Percentiles rank a stretch among this genome's conserved stretches.
Conservation (phyloP, 2,888 invertebrate genomes). For the Exephanes ischioxanthus region DNA sequence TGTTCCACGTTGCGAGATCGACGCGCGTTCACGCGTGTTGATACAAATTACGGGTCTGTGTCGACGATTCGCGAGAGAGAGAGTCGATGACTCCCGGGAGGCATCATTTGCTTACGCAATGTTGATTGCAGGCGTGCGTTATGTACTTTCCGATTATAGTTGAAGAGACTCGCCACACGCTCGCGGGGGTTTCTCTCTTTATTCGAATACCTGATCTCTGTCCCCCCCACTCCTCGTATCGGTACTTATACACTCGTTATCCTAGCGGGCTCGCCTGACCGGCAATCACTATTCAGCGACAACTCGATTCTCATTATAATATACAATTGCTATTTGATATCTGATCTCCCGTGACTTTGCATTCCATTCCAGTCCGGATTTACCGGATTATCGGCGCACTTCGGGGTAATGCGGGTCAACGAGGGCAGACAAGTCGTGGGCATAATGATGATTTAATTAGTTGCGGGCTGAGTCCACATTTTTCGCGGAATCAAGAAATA, state of each 20-base stretch:
- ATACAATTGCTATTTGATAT: slow-evolving; percentile 54
- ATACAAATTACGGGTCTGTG: slow-evolving; percentile 31
- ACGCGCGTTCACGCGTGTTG: slow-evolving; percentile 37
- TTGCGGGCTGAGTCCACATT: neutral
- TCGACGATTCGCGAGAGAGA: slow-evolving; percentile 33
- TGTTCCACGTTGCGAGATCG: slow-evolving; percentile 42
- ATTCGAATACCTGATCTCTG: slow-evolving; percentile 3
- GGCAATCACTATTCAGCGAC: slow-evolving; percentile 31
- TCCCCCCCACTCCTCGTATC: too few relatives aligned
- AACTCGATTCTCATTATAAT: slow-evolving; percentile 61
- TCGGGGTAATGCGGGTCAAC: neutral
- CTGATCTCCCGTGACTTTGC: slow-evolving; percentile 48
- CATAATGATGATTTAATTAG: neutral
- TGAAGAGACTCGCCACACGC: slow-evolving; percentile 26
- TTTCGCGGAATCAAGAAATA: neutral
- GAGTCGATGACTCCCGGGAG: slow-evolving; percentile 65
- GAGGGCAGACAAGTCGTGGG: neutral
- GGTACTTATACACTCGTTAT: slow-evolving; percentile 7
- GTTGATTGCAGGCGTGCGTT: slow-evolving; percentile 47
- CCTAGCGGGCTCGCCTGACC: neutral
- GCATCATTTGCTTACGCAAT: slow-evolving; percentile 61
- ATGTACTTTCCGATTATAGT: slow-evolving; percentile 45
- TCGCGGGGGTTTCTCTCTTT: neutral
- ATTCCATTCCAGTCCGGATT: slow-evolving; percentile 58
- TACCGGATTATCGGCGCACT: slow-evolving; percentile 42